Evolutionary conservation across 2,888 invertebrate species (phyloP), one percentile per base, ranked within the genome.

Genomic region (Drosophila monieri): DNA sequence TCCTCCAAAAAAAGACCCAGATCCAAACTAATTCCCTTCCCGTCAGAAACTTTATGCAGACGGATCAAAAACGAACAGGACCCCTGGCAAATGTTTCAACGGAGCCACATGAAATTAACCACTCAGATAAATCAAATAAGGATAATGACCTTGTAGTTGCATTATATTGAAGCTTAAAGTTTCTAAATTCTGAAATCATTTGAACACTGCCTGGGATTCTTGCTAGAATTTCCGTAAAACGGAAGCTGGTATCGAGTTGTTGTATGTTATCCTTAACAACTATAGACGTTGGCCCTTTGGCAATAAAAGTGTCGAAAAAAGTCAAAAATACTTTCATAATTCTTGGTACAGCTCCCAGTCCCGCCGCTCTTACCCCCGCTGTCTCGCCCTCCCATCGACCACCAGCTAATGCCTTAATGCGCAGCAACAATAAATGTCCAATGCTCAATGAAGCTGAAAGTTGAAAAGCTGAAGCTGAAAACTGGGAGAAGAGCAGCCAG

Each of bases 291-390:
- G 53, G 52, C 61, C 55, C 70, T 64, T 51, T 35, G 80, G 68
- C 73, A 73, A 81, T 73, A 84, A 80, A 80, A 84, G 69, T 84
- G 80, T 77, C 80, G 69, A 67, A 74, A 41, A 70, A 64, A 58
- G 57, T 62, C 47, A 59, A 73, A 78, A 74, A 79, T 73, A 55
- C 58, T 66, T 62, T 73, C 71, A 71, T 72, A 76, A 76, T 73
- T 75, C 59, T 54, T 25, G 53, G 56, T 47, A 53, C 30, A 43
- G 49, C 70, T 48, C 30, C 53, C 46, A 49, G 49, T 23, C n/a
- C 60, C 21, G 21, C 21, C 21, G 21, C 4, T 21, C 21, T 21
- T n/a, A n/a, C n/a, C n/a, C n/a, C n/a, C n/a, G n/a, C n/a, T n/a
- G n/a, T n/a, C n/a, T n/a, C n/a, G n/a, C 21, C 9, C 35, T 1